Evolutionary conservation across 2,797 vertebrate genomes (phyloP).

Genomic region (Rhabdomys pumilio): DNA sequence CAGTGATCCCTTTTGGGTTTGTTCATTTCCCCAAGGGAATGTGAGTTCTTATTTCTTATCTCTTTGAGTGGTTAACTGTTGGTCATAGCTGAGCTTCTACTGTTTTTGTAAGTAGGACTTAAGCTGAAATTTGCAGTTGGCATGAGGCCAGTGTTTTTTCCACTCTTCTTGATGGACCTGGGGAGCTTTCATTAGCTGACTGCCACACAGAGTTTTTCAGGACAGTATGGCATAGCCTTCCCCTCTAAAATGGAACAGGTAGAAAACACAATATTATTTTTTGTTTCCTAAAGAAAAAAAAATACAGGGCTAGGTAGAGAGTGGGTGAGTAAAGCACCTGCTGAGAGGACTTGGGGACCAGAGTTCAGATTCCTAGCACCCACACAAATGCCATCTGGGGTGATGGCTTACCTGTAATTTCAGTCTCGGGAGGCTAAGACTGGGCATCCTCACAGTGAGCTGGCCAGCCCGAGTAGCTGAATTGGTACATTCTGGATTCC

Average conservation of each 20-base stretch:
- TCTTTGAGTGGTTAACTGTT: neutral
- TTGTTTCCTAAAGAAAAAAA: neutral
- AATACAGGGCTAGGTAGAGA: neutral
- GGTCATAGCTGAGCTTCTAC: neutral
- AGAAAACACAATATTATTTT: neutral
- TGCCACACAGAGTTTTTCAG: neutral
- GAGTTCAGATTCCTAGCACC: neutral
- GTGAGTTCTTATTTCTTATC: neutral
- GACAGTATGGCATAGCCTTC: neutral
- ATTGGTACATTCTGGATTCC: neutral
- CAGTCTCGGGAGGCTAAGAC: no score
- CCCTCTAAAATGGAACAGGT: neutral
- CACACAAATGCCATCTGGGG: neutral
- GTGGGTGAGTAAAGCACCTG: neutral
- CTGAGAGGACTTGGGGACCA: neutral
- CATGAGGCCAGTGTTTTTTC: no score
- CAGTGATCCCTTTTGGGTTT: neutral
- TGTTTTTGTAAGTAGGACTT: conserved; percentile 1
- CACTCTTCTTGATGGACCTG: neutral
- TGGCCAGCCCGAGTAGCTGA: neutral
- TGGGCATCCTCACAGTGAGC: neutral
- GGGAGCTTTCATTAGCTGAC: no score
- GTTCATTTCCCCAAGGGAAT: neutral
- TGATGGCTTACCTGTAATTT: no score
- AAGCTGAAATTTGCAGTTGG: neutral